A percentile compares a stretch with the other conserved stretches of the same genome.
phyloP scores from a whole-genome alignment of 2,113 vertebrate genomes.

The Buteo buteo region DNA sequence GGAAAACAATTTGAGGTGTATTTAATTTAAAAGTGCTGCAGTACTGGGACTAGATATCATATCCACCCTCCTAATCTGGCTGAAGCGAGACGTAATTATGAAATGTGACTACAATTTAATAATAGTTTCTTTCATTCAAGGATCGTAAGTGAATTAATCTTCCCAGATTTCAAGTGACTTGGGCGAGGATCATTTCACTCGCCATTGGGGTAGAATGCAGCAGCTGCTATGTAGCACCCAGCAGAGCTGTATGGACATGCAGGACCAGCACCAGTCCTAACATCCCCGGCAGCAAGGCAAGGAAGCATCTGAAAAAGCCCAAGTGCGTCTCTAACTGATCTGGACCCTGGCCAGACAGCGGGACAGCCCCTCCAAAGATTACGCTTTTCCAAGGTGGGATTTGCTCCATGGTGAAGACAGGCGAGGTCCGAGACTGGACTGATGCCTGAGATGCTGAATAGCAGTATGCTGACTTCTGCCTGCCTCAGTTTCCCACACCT shows the following conservation, averaged over 20 bases:
- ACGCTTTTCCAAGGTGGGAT: not conserved
- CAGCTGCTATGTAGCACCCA: not conserved
- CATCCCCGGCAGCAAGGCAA: not conserved
- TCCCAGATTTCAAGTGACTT: not conserved
- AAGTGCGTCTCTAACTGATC: not conserved
- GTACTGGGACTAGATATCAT: not conserved
- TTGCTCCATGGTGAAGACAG: not conserved
- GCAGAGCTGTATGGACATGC: not conserved
- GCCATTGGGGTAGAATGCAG: not conserved
- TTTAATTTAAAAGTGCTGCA: not conserved
- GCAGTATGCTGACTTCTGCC: not conserved
- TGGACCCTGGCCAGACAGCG: not conserved
- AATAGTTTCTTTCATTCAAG: slow-evolving; percentile 6
- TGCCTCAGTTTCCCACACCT: slow-evolving; percentile 14
- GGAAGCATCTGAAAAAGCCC: not conserved
- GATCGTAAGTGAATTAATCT: not conserved
- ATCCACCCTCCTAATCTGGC: not conserved
- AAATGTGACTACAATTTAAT: not conserved
- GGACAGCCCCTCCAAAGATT: not conserved
- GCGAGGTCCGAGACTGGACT: rapidly evolving
- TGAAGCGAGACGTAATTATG: not conserved
- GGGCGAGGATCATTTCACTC: not conserved
- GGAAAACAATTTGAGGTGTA: not conserved
- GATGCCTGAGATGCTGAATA: slow-evolving; percentile 21
- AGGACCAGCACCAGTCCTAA: not conserved